Conservation (phyloP, 2,888 invertebrate species). For the Dicranocentrus wangi region DNA sequence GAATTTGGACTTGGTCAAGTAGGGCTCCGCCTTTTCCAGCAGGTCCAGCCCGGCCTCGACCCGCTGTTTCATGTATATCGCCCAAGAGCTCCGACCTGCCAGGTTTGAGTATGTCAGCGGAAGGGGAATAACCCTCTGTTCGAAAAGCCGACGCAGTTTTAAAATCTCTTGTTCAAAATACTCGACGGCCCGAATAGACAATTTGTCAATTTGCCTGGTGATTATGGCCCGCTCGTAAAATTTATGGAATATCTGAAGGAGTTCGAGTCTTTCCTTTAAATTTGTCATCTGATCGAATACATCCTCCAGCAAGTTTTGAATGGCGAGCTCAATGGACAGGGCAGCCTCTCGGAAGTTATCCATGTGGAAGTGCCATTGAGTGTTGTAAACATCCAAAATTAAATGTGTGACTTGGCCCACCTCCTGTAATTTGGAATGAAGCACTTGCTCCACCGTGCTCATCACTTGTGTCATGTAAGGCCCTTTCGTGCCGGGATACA, state of each 20-base stretch:
- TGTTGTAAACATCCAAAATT: constrained; percentile 79
- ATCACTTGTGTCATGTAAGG: constrained; percentile 75
- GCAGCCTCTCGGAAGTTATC: constrained; percentile 77
- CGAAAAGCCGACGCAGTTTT: constrained; percentile 76
- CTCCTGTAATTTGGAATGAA: constrained; percentile 80
- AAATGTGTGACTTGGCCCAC: constrained; percentile 54
- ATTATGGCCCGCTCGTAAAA: constrained; percentile 83
- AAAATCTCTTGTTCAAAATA: constrained; percentile 83
- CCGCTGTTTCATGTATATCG: constrained; percentile 67
- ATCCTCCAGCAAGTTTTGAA: constrained; percentile 86
- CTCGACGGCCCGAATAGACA: constrained; percentile 80
- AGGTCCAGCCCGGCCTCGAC: constrained; percentile 74
- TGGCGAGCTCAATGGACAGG: constrained; percentile 81
- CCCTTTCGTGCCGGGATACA: constrained; percentile 83
- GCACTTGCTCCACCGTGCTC: constrained; percentile 82
- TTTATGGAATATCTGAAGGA: constrained; percentile 85
- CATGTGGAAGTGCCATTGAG: constrained; percentile 87
- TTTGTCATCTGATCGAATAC: constrained; percentile 87
- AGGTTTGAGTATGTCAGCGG: constrained; percentile 63
- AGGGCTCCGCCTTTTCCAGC: constrained; percentile 81
- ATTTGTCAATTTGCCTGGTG: constrained; percentile 76
- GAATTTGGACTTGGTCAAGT: constrained; percentile 82
- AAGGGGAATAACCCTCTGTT: constrained; percentile 63
- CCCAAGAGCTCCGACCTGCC: constrained; percentile 69
- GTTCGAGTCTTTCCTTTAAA: constrained; percentile 86